Evolutionary conservation across 2,888 invertebrate genomes (phyloP).

Genomic region (Vanessa cardui): DNA sequence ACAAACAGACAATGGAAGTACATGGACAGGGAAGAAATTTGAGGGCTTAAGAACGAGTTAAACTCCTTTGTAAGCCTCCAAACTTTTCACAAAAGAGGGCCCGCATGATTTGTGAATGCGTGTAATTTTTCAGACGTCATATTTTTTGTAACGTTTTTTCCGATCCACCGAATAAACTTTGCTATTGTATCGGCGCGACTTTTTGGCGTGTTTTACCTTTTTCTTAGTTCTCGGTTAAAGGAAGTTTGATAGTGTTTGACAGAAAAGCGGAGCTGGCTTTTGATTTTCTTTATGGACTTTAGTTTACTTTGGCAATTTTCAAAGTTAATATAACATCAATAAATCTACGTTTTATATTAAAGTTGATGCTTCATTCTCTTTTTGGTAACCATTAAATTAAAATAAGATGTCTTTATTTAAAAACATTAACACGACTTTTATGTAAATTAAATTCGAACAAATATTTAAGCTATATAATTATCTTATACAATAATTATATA

Average conservation of each 20-base stretch:
- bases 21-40: conserved; percentile 58
- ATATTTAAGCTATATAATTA: too few relatives aligned
- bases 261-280: conserved; percentile 58
- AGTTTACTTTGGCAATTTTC: conserved; percentile 29
- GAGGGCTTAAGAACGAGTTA: conserved; percentile 71
- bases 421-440: too few relatives aligned
- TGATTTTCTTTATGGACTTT: conserved; percentile 33
- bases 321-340: conserved; percentile 25
- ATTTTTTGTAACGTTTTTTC: conserved; percentile 77
- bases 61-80: conserved; percentile 70
- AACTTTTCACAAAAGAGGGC: conserved; percentile 78
- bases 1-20: conserved; percentile 52
- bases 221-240: conserved; percentile 64
- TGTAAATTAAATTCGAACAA: too few relatives aligned
- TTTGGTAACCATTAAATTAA: background rate
- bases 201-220: conserved; percentile 68
- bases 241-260: conserved; percentile 70
- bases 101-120: conserved; percentile 81
- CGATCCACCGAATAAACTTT: conserved; percentile 74
- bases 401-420: too few relatives aligned
- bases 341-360: conserved; percentile 5
- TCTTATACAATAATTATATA: too few relatives aligned
- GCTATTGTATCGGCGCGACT: conserved; percentile 73
- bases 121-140: conserved; percentile 83
- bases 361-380: conserved; percentile 5